Evolutionary conservation across 2,888 invertebrate species (phyloP).

Genomic region (Thecocarcelia acutangulata): DNA sequence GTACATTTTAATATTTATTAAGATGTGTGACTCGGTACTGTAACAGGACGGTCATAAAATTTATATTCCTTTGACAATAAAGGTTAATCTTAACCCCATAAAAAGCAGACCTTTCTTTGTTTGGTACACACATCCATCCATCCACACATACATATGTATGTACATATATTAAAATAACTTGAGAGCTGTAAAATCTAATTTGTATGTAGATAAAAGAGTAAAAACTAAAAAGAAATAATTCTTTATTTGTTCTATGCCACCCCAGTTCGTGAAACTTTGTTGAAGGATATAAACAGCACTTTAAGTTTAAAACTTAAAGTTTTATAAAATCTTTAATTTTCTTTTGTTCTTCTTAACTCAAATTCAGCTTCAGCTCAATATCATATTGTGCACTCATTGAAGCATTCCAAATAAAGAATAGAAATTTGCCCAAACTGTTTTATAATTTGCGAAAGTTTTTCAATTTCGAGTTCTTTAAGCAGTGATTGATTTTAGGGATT

Average conservation of each 20-base stretch:
- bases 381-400: slow-evolving; percentile 31
- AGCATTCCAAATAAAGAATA: slow-evolving; percentile 38
- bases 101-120: slow-evolving; percentile 33
- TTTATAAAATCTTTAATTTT: slow-evolving; percentile 4
- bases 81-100: slow-evolving; percentile 62
- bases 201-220: slow-evolving; percentile 31
- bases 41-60: slow-evolving; percentile 70
- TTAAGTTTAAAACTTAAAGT: slow-evolving; percentile 14
- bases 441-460: slow-evolving; percentile 38
- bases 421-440: slow-evolving; percentile 1
- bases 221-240: slow-evolving; percentile 47
- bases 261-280: background rate
- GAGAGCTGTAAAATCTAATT: slow-evolving; percentile 54
- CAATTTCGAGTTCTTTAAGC: slow-evolving; percentile 47
- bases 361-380: background rate
- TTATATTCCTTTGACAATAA: slow-evolving; percentile 62
- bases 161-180: slow-evolving; percentile 25
- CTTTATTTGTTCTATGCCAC: slow-evolving; percentile 5
- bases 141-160: background rate
- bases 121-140: background rate
- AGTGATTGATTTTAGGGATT: slow-evolving; percentile 64
- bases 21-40: slow-evolving; percentile 60
- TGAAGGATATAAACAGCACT: background rate
- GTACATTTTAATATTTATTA: slow-evolving; percentile 72
- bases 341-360: slow-evolving; percentile 1